Evolutionary conservation across 2,888 invertebrate genomes (phyloP), one percentile per base, ranked within the genome.

Genomic region (Gerris lacustris): DNA sequence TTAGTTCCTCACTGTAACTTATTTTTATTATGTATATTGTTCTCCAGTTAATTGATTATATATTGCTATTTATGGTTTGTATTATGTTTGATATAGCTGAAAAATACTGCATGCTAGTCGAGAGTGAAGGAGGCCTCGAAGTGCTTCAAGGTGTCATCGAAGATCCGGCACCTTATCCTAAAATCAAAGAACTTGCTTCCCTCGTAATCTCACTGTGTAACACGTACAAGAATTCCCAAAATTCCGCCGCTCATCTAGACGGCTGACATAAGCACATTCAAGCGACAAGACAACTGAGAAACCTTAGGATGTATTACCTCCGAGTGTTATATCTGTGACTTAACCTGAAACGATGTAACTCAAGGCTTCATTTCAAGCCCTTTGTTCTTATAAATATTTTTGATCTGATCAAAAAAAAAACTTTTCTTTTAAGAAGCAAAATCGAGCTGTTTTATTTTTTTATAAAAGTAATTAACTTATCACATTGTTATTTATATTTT

Each of bases 81-180:
- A 31, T 31, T 31, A 31, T 31, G n/a, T n/a, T n/a, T n/a, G 31
- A 31, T 31, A 44, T 81, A 96, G 95, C 95, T 63, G 88, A 88
- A 72, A 96, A 96, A 82, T 98, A 98, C 82, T 97, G 96, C 81
- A 83, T 85, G 74, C 84, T 96, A 78, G 88, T 98, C 66, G 88
- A 90, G 77, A 85, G 87, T 66, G 97, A 97, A 82, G 90, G 91
- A 55, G 97, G 97, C 0, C 80, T 94, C 69, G 82, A 83, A 63
- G 83, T 94, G 73, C 83, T 97, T 64, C 82, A 86, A 72, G 85
- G 87, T 74, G 80, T 92, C 69, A 81, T 90, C 17, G 79, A 80
- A 9, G 86, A 88, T 79, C 84, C 86, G 31, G 81, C 82, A 72
- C 87, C 90, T 0, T 88, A 89, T 77, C 79, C 81, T 6, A 81